These are phyloP conservation scores for Aphis gossypii DNA, from an alignment of 1,140 invertebrate genomes.

Conservation along the genomic window DNA sequence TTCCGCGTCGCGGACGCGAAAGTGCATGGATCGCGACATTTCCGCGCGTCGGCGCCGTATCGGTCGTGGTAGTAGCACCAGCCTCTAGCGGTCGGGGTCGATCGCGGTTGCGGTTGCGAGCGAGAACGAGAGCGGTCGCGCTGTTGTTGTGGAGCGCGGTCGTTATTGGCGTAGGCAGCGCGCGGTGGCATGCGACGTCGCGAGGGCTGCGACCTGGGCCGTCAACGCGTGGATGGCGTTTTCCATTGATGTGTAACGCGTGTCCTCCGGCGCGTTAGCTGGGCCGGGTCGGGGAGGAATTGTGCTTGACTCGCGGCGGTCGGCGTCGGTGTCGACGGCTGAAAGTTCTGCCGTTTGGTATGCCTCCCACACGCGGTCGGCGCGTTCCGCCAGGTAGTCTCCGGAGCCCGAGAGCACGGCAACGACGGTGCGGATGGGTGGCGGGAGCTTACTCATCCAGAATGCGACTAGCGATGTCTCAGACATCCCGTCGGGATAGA, in stretches of 20 bases:
- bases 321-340: too few species aligned
- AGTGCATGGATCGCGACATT: neutral
- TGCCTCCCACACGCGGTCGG: too few species aligned
- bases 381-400: too few species aligned
- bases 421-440: neutral
- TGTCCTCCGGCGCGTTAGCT: neutral
- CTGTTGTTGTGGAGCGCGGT: too few species aligned
- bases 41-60: neutral
- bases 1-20: too few species aligned
- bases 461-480: neutral
- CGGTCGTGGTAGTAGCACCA: neutral
- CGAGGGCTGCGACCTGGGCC: neutral
- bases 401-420: neutral
- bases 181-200: neutral
- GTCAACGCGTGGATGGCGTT: neutral
- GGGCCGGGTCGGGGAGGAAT: neutral
- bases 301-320: too few species aligned
- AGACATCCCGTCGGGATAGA: neutral
- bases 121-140: too few species aligned
- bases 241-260: neutral
- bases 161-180: neutral
- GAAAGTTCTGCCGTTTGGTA: too few species aligned
- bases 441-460: neutral
- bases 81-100: too few species aligned
- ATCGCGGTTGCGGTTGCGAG: too few species aligned